Base-by-base conservation (phyloP, 2,113 vertebrate genomes). In the Cinclus cinclus region DNA sequence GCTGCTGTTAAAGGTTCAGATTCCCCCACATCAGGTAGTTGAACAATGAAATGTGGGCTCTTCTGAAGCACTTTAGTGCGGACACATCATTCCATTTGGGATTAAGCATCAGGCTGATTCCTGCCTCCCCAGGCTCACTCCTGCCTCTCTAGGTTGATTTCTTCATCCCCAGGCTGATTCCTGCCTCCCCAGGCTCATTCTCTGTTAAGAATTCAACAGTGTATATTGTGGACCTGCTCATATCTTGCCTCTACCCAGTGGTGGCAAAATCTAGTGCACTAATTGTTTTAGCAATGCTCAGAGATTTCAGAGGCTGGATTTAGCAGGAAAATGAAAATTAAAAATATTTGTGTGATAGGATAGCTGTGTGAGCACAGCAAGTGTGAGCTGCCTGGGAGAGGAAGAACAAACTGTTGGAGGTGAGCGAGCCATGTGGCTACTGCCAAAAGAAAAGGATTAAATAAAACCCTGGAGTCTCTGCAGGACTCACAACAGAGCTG, bases 371-470 rank as follows among this genome's bases (percentile, higher is more conserved):
- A 92, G 50, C 76, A 83, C 73, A 86, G 88, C 79, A 83, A 80
- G 79, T 21, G 30, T 42, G 52, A 76, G 75, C 68, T 88, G 92
- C 56, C 53, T 62, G n/a, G 67, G 52, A 65, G 58, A 65, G 68
- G 33, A 70, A 96, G 63, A 52, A 76, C 1, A 19, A 88, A 59
- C 76, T 94, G 71, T 55, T 86, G 67, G 63, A 86, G 60, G 79
- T 59, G 71, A 90, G 33, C 0, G 3, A 92, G 70, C 27, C 50
- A 55, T 22, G 15, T 42, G 30, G 67, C 50, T 86, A 30, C 67
- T 58, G 67, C 55, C 89, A 89, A 67, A 87, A 95, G 33, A 65
- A 76, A 78, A 67, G 59, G 60, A 92, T 87, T 93, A 92, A 91
- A 78, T 28, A 86, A 92, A 92, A 31, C 71, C 63, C 63, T 39